These are phyloP conservation scores for Aromia moschata DNA, from an alignment of 2,888 invertebrate species.

Conservation along the genomic window DNA sequence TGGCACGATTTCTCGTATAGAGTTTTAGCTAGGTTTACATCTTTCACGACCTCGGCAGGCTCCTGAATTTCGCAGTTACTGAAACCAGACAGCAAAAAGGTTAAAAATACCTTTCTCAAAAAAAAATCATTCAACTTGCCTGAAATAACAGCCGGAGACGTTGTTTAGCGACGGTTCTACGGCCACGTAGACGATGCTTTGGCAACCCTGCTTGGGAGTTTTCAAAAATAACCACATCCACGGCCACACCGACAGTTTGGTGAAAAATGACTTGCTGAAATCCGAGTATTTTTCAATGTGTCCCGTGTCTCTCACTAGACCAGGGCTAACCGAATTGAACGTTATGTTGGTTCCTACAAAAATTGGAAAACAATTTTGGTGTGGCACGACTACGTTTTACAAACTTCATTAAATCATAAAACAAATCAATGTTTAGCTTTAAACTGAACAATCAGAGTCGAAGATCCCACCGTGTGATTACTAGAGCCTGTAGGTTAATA, in stretches of 20 bases:
- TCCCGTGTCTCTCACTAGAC: constrained; percentile 71
- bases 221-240: constrained; percentile 76
- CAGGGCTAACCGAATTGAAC: constrained; percentile 76
- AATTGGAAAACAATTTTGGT: too few species aligned
- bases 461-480: too few species aligned
- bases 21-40: constrained; percentile 53
- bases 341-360: constrained; percentile 74
- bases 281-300: constrained; percentile 68
- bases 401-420: too few species aligned
- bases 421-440: too few species aligned
- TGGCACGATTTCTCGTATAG: constrained; percentile 59
- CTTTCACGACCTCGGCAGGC: constrained; percentile 55
- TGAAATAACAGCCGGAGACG: constrained; percentile 73
- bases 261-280: constrained; percentile 64
- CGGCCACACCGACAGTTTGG: constrained; percentile 70
- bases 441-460: too few species aligned
- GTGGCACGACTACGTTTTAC: too few species aligned
- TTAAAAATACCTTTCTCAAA: background rate
- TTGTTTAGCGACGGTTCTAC: constrained; percentile 70
- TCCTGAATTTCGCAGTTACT: constrained; percentile 62
- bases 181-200: constrained; percentile 72
- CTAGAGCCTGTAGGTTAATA: too few species aligned
- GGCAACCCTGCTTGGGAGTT: constrained; percentile 74
- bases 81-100: constrained; percentile 21
- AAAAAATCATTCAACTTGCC: constrained; percentile 61